Evolutionary conservation across 23 tunicate species (phyloP).

Genomic region (Styela plicata): DNA sequence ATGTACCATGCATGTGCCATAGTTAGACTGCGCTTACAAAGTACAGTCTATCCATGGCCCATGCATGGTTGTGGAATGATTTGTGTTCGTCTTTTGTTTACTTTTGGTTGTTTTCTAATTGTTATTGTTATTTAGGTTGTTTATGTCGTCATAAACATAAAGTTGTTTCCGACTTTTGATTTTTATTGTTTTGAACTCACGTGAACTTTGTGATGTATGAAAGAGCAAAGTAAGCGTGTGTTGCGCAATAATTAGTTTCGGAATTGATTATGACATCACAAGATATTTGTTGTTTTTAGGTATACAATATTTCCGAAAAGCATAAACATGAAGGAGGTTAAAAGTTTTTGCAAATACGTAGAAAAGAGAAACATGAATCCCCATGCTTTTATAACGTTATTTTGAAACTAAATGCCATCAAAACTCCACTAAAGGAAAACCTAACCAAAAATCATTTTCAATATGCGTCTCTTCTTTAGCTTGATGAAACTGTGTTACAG

Average conservation of each 20-base stretch:
- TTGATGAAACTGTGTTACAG: too few relatives aligned
- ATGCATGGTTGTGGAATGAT: not conserved
- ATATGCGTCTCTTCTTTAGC: too few relatives aligned
- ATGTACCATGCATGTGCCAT: not conserved
- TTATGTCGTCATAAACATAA: not conserved
- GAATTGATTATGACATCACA: not conserved
- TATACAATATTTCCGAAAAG: not conserved
- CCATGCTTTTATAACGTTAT: too few relatives aligned
- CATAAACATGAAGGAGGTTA: not conserved
- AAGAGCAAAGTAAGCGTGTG: not conserved
- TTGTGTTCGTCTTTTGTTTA: not conserved
- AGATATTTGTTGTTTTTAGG: not conserved
- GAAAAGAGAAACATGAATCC: too few relatives aligned
- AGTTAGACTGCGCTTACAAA: not conserved
- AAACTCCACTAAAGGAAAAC: too few relatives aligned
- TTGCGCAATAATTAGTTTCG: not conserved
- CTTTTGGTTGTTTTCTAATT: not conserved
- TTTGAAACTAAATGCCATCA: too few relatives aligned
- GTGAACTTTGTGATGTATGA: not conserved
- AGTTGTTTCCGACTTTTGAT: not conserved
- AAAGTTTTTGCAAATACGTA: not conserved
- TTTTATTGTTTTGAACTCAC: not conserved
- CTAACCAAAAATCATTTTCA: too few relatives aligned
- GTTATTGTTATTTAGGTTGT: not conserved
- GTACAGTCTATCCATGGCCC: not conserved